Percentiles rank a stretch among this genome's conserved stretches.
Conservation (phyloP, 2,797 vertebrate genomes). For the Anguilla obscura region DNA sequence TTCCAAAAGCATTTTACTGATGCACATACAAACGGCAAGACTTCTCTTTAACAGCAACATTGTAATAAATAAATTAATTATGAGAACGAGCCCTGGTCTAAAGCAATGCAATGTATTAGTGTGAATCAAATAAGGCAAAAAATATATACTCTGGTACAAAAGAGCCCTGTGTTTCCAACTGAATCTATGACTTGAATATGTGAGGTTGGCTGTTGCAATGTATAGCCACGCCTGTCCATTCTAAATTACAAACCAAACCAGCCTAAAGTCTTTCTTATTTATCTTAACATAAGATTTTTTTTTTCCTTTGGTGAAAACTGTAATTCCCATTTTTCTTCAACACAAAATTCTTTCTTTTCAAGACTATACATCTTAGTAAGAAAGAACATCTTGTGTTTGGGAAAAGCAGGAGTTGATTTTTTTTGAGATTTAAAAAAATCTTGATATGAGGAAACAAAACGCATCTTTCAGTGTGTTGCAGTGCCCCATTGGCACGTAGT, state of each 20-base stretch:
- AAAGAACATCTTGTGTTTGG: background rate
- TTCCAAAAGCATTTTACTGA: constrained; percentile 33
- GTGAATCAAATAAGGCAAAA: constrained; percentile 12
- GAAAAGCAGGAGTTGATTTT: background rate
- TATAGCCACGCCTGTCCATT: background rate
- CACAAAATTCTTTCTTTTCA: background rate
- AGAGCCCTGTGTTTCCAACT: background rate
- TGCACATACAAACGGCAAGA: constrained; percentile 11
- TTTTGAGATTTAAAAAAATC: constrained; percentile 12
- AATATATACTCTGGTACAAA: constrained; percentile 23
- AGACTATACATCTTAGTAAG: background rate
- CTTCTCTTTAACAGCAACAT: constrained; percentile 6
- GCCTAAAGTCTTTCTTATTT: background rate
- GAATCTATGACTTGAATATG: constrained; percentile 20
- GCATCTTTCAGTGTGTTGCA: background rate
- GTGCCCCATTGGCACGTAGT: background rate
- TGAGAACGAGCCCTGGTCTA: constrained; percentile 15
- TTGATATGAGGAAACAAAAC: background rate
- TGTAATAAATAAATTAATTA: constrained; percentile 35
- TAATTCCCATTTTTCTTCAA: background rate
- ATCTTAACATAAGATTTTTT: background rate
- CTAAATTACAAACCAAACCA: background rate
- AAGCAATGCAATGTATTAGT: constrained; percentile 21
- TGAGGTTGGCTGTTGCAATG: background rate
- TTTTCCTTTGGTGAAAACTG: background rate